Evolutionary conservation across 2,113 vertebrate species (phyloP).

Genomic region (Craseonycteris thonglongyai): DNA sequence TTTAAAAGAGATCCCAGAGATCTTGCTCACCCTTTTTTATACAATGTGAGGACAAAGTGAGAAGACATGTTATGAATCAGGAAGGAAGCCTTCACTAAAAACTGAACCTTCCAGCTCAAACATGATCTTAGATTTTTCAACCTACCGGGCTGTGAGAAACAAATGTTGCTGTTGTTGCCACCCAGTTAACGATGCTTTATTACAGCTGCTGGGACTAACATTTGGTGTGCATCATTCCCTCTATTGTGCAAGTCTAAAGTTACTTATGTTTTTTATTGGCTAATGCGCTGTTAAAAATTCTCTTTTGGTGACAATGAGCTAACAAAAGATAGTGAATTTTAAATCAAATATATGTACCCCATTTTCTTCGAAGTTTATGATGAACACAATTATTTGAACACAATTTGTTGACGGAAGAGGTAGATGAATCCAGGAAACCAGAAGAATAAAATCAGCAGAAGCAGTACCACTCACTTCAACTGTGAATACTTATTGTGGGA

Average conservation of each 20-base stretch:
- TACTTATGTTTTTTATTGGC: neutral
- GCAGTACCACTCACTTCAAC: neutral
- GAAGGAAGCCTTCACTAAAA: neutral
- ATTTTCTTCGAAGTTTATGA: neutral
- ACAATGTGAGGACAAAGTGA: neutral
- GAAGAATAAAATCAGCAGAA: neutral
- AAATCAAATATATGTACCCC: neutral
- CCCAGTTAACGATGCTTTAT: neutral
- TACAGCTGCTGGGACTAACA: neutral
- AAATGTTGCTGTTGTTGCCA: neutral
- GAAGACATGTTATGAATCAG: neutral
- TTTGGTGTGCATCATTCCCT: neutral
- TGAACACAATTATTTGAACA: neutral
- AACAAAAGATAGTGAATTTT: neutral
- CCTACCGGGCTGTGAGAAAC: neutral
- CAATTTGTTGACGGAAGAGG: neutral
- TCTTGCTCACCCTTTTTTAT: neutral
- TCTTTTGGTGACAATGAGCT: neutral
- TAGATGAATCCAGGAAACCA: neutral
- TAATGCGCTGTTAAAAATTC: neutral
- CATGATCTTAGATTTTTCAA: neutral
- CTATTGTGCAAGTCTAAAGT: neutral
- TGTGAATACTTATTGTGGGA: neutral
- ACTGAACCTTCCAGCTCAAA: neutral
- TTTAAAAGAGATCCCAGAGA: neutral